Conservation (phyloP, 2,888 invertebrate species). For the Vannuccia rotundouncinata region DNA sequence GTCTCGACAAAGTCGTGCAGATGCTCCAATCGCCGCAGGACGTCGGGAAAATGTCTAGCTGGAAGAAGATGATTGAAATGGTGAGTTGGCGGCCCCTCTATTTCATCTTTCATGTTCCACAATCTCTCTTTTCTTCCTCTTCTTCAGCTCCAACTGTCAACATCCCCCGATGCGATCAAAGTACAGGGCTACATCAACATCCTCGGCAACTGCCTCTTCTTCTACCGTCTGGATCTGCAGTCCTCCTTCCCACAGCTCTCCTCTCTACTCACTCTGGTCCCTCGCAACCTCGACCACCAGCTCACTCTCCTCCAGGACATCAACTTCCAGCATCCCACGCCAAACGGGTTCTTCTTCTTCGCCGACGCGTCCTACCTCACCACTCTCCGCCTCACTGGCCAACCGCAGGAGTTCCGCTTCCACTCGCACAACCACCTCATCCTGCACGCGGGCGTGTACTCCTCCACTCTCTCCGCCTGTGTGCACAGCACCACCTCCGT, state of each 20-base stretch:
- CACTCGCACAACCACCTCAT: conserved; percentile 5
- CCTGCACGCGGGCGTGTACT: not conserved
- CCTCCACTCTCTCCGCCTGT: not conserved
- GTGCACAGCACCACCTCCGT: not conserved
- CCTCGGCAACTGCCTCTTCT: conserved; percentile 4
- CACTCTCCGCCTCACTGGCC: not conserved
- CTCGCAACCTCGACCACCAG: not conserved
- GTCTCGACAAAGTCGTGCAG: not conserved
- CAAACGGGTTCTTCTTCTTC: not conserved
- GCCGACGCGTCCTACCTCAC: not conserved
- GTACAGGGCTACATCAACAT: not conserved
- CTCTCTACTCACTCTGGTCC: not conserved
- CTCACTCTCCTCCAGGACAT: not conserved
- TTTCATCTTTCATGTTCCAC: not conserved
- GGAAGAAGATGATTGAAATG: not conserved
- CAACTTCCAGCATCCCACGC: not conserved
- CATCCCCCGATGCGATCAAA: not conserved
- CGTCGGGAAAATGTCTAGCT: not conserved
- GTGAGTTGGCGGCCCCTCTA: not conserved
- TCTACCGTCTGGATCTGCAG: not conserved
- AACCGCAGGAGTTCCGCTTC: not conserved
- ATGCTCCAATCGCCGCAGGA: not conserved
- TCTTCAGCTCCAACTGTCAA: not conserved
- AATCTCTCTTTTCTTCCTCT: not conserved
- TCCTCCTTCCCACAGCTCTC: not conserved